A percentile compares a stretch with the other conserved stretches of the same genome.
Evolutionary conservation across 2,113 vertebrate genomes (phyloP).

Genomic region (Apus apus): DNA sequence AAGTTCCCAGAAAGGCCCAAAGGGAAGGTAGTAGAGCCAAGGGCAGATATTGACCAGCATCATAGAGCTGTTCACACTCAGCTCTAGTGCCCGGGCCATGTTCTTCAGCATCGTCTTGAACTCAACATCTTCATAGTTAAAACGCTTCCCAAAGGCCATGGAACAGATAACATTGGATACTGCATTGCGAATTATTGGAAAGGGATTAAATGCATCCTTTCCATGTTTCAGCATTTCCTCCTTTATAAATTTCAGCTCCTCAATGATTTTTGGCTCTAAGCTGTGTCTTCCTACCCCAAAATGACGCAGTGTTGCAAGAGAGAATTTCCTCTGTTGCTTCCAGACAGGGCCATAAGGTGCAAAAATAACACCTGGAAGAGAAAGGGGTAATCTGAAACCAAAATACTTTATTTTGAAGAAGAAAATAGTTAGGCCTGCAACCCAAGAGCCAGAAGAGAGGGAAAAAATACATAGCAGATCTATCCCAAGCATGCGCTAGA

Average conservation of each 20-base stretch:
- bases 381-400: neutral
- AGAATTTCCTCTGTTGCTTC: conserved; percentile 93
- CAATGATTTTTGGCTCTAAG: conserved; percentile 89
- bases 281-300: conserved; percentile 92
- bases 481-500: neutral
- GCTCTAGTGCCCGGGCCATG: conserved; percentile 87
- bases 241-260: conserved; percentile 85
- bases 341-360: conserved; percentile 90
- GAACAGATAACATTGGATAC: conserved; percentile 96
- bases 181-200: conserved; percentile 81
- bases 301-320: conserved; percentile 85
- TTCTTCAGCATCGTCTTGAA: conserved; percentile 85
- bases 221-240: conserved; percentile 82
- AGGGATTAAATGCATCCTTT: conserved; percentile 73
- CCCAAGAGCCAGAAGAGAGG: neutral
- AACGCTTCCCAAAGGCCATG: conserved; percentile 88
- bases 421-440: neutral
- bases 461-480: neutral
- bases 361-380: conserved; percentile 89
- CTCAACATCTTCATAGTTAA: conserved; percentile 84
- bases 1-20: conserved; percentile 87
- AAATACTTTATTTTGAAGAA: neutral
- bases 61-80: conserved; percentile 81
- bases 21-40: conserved; percentile 90
- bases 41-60: conserved; percentile 89